Base-by-base conservation (phyloP, 1,140 invertebrate species). In the Drosophila novamexicana region DNA sequence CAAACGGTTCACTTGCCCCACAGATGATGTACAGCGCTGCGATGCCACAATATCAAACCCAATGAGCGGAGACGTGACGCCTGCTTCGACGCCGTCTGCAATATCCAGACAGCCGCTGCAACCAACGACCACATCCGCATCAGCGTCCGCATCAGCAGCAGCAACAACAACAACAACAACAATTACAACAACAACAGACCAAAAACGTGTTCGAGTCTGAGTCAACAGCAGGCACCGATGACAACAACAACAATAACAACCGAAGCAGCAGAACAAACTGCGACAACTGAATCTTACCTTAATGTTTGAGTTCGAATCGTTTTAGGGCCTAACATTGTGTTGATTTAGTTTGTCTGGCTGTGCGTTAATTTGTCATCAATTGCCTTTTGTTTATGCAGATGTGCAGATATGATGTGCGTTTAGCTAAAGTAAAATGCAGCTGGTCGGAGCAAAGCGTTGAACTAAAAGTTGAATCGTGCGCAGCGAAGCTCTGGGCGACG, bases 21-120 rank as follows among this genome's bases (percentile, higher is more conserved):
- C 95, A 95, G 40, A 94, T 95, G 72, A 95, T 96, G 95, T 96
- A 96, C 91, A 94, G 95, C 88, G 95, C 95, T 79, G 94, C 95
- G 79, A 95, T 96, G 94, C 95, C 95, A 86, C 96, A 96, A 92
- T 97, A 96, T 91, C 96, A 95, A 89, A 95, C 95, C 82, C 95
- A 96, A 94, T 95, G 95, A 95, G 85, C 81, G 74, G 86, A 80
- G 78, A 86, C 72, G 75, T 89, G 85, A 85, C 85, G 85, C 84
- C 84, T 80, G 85, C 84, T 89, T 89, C 84, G 84, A 89, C 85
- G 84, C 65, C 84, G 77, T 78, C 80, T 89, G 77, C 80, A 84
- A 67, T 68, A 83, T 75, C 79, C 83, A 64, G 79, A 79, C 69
- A 86, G 65, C 71, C 83, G 81, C 66, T 70, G 59, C 66, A 75